Base-by-base conservation (phyloP, 2,113 vertebrate species). In the Alligator sinensis region DNA sequence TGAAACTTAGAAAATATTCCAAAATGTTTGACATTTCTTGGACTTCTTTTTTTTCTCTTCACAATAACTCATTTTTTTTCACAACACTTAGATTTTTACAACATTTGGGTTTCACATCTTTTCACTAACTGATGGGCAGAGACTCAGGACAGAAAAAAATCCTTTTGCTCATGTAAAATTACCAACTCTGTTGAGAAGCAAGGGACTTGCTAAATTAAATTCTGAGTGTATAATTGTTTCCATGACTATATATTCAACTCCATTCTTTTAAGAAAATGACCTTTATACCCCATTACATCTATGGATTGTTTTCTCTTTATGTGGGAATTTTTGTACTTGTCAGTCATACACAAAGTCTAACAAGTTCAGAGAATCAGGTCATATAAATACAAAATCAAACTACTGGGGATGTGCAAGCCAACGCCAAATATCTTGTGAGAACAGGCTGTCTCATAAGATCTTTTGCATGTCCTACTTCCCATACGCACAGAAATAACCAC, bases 171-270 rank as follows among this genome's bases (percentile, higher is more conserved):
- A 28, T 85, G n/a, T 81, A 80, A 88, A 88, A 27, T 14, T 82
- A 57, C 77, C 30, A 75, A 62, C 22, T 61, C 27, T 17, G 86
- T n/a, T 14, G 47, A 84, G 80, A 93, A 89, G 30, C 15, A 84
- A 92, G 19, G 19, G 59, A 27, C 5, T 85, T 3, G 74, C n/a
- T 24, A 59, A 85, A 11, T 61, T 84, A 80, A 61, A 77, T 82
- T 94, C 88, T 18, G 38, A 70, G 17, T 86, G 34, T 24, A 87
- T 10, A 34, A 62, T 30, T 82, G 5, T 47, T 94, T 92, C 55
- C 90, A 87, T 63, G 63, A 80, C 30, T n/a, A 94, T 90, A 28
- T 15, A 83, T 87, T 90, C 38, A 91, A 88, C 76, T 72, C 68
- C 30, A 30, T 93, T 59, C 2, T 63, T 80, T 2, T 16, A 70